Evolutionary conservation across 2,113 vertebrate genomes (phyloP).

Genomic region (Phalacrocorax aristotelis): DNA sequence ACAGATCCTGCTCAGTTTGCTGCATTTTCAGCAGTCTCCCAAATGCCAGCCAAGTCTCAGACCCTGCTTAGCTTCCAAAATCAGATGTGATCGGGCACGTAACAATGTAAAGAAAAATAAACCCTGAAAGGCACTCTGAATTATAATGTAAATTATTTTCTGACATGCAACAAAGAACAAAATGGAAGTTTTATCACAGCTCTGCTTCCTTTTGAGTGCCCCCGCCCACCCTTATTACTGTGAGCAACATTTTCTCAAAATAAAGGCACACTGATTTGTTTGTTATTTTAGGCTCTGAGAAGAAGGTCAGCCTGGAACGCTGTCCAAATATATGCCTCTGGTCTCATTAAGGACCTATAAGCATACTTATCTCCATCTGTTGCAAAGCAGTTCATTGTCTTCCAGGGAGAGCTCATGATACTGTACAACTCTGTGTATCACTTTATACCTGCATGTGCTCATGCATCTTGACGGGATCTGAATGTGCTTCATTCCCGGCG

Average conservation of each 20-base stretch:
- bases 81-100: slow-evolving; percentile 16
- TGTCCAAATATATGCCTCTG: not conserved
- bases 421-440: fast-evolving
- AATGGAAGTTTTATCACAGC: slow-evolving; percentile 62
- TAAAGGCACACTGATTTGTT: slow-evolving; percentile 57
- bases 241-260: slow-evolving; percentile 57
- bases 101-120: slow-evolving; percentile 64
- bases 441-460: fast-evolving
- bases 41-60: slow-evolving; percentile 1
- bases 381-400: not conserved
- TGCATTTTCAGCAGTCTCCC: not conserved
- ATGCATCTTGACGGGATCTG: not conserved
- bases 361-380: not conserved
- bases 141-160: not conserved
- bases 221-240: slow-evolving; percentile 40
- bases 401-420: not conserved
- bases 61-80: slow-evolving; percentile 17
- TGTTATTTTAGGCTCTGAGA: slow-evolving; percentile 60
- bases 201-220: slow-evolving; percentile 42
- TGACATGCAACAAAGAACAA: slow-evolving; percentile 44
- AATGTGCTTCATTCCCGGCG: fast-evolving
- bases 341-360: not conserved
- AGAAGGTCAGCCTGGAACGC: slow-evolving; percentile 22
- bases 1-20: not conserved
- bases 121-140: slow-evolving; percentile 14